These are phyloP conservation scores for Mamestra brassicae DNA, from an alignment of 2,888 invertebrate species.

Conservation along the genomic window DNA sequence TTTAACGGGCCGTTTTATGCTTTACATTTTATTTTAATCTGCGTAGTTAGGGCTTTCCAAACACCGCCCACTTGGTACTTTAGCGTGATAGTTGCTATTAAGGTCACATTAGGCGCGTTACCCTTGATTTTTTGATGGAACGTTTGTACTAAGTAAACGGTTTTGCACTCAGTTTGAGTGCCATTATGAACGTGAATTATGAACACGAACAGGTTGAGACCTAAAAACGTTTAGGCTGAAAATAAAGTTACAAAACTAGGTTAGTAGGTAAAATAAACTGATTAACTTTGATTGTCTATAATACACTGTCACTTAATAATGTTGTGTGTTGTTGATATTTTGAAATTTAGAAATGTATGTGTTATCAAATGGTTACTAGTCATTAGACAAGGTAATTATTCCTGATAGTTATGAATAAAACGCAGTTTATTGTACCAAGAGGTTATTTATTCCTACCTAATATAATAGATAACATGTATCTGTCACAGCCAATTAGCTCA, in stretches of 20 bases:
- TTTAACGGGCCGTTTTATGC: conserved; percentile 60
- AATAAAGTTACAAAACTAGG: neutral
- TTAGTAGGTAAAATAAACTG: neutral
- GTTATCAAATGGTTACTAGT: neutral
- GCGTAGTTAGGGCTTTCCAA: conserved; percentile 19
- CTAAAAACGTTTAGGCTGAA: neutral
- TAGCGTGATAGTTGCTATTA: conserved; percentile 28
- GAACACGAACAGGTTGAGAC: conserved; percentile 12
- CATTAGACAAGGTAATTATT: neutral
- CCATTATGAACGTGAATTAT: conserved; percentile 36
- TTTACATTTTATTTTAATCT: conserved; percentile 63
- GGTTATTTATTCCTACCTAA: too few species aligned
- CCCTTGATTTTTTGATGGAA: conserved; percentile 49
- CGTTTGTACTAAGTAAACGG: conserved; percentile 22
- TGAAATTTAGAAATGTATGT: too few species aligned
- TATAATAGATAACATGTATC: too few species aligned
- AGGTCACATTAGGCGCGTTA: conserved; percentile 34
- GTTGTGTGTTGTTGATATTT: too few species aligned
- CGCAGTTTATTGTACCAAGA: neutral
- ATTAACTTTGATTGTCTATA: neutral
- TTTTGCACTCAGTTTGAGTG: conserved; percentile 17
- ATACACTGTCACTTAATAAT: neutral
- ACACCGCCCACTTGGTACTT: conserved; percentile 26
- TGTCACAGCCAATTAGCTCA: too few species aligned
- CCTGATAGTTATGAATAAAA: neutral